These are phyloP conservation scores for Candidula unifasciata DNA, from an alignment of 2,888 invertebrate species.

Conservation along the genomic window DNA sequence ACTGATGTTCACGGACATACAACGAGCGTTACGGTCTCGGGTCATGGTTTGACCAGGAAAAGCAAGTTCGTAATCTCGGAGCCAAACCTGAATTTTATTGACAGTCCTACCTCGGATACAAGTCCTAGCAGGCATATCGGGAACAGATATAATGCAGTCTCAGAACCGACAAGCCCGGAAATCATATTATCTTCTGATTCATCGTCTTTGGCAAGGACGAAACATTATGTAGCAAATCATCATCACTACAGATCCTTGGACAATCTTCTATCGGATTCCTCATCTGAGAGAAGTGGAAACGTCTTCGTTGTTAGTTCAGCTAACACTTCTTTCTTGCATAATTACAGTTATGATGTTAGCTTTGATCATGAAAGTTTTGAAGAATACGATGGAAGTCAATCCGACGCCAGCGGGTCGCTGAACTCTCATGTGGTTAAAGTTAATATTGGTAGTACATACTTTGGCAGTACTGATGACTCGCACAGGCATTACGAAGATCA, in stretches of 20 bases:
- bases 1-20: slow-evolving; percentile 27
- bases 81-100: slow-evolving; percentile 22
- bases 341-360: slow-evolving; percentile 35
- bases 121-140: not conserved
- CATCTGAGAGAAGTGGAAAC: not conserved
- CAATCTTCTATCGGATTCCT: not conserved
- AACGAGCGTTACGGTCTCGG: slow-evolving; percentile 32
- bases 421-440: slow-evolving; percentile 9
- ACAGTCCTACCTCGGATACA: not conserved
- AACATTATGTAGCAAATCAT: not conserved
- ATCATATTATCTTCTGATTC: not conserved
- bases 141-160: not conserved
- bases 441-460: not conserved
- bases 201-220: not conserved
- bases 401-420: not conserved
- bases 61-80: slow-evolving; percentile 43
- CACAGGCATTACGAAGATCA: not conserved
- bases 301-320: not conserved
- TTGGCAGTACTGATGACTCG: not conserved
- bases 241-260: slow-evolving; percentile 12
- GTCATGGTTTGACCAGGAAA: not conserved
- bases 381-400: slow-evolving; percentile 4
- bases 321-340: slow-evolving; percentile 29
- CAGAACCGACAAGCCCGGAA: not conserved
- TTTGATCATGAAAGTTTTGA: slow-evolving; percentile 41